Evolutionary conservation across 1,140 invertebrate genomes (phyloP).

Genomic region (Coenobita brevimanus): DNA sequence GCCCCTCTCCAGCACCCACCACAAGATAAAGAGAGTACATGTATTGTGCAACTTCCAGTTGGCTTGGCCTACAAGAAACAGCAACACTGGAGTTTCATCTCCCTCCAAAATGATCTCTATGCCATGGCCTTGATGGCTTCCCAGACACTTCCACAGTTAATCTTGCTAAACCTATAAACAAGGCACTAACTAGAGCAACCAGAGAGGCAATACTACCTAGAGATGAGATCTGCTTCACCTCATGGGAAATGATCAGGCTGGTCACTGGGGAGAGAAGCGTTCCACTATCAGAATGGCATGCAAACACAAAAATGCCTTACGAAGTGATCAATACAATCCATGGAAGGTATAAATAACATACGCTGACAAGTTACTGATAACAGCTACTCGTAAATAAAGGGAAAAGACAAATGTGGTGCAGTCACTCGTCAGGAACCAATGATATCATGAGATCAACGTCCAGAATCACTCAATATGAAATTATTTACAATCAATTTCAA

Average conservation of each 20-base stretch:
- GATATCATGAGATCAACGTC: neutral
- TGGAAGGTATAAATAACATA: slow-evolving; percentile 59
- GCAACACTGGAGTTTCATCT: neutral
- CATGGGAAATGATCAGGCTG: slow-evolving; percentile 60
- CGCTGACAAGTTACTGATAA: slow-evolving; percentile 52
- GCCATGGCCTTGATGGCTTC: neutral
- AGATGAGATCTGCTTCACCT: slow-evolving; percentile 60
- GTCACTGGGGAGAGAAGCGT: slow-evolving; percentile 63
- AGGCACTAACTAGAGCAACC: slow-evolving; percentile 56
- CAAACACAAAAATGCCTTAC: slow-evolving; percentile 63
- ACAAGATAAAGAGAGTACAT: too few species aligned
- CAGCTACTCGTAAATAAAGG: slow-evolving; percentile 22
- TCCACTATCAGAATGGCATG: slow-evolving; percentile 65
- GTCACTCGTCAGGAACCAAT: slow-evolving; percentile 15
- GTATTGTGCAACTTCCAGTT: too few species aligned
- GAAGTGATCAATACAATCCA: slow-evolving; percentile 58
- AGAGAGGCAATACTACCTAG: slow-evolving; percentile 64
- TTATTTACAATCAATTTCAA: too few species aligned
- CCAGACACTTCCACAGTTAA: slow-evolving; percentile 18
- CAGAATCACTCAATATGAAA: too few species aligned
- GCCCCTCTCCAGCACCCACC: too few species aligned
- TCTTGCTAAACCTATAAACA: slow-evolving; percentile 29
- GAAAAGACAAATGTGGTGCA: slow-evolving; percentile 24
- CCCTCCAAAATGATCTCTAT: slow-evolving; percentile 22
- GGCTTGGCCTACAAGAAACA: neutral